phyloP scores from a whole-genome alignment of 2,113 vertebrate species.

The Gavialis gangeticus region DNA sequence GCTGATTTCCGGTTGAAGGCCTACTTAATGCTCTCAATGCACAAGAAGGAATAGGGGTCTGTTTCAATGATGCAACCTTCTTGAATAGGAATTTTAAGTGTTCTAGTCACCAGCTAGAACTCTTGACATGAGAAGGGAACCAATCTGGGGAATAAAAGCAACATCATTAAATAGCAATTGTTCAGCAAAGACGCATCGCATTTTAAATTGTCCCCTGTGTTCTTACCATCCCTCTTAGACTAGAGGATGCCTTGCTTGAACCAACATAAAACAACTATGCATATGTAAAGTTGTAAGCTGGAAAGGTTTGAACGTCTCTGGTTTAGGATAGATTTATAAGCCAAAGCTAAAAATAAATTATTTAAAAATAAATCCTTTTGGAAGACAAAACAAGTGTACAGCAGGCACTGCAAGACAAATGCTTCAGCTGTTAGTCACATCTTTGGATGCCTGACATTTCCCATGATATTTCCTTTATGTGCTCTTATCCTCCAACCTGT shows the following conservation, averaged over 20 bases:
- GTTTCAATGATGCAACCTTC: too few species aligned
- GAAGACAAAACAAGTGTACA: not conserved
- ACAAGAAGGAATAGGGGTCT: not conserved
- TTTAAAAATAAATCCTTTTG: not conserved
- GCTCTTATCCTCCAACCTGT: not conserved
- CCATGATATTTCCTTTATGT: not conserved
- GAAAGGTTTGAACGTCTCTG: not conserved
- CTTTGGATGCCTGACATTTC: not conserved
- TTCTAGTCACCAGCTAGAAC: not conserved
- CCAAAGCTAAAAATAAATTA: not conserved
- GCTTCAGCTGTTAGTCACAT: not conserved
- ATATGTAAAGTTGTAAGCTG: not conserved
- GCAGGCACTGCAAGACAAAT: not conserved
- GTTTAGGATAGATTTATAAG: not conserved
- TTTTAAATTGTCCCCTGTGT: fast-evolving
- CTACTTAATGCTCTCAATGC: not conserved
- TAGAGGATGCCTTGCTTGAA: not conserved
- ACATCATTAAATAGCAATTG: not conserved
- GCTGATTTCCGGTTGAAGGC: not conserved
- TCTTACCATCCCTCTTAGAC: not conserved
- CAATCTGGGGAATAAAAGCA: not conserved
- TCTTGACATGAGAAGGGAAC: not conserved
- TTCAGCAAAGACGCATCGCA: not conserved
- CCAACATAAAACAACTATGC: not conserved
- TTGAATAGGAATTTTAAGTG: not conserved